These are phyloP conservation scores for Danaus plexippus DNA, from an alignment of 1,140 invertebrate species.

Conservation along the genomic window DNA sequence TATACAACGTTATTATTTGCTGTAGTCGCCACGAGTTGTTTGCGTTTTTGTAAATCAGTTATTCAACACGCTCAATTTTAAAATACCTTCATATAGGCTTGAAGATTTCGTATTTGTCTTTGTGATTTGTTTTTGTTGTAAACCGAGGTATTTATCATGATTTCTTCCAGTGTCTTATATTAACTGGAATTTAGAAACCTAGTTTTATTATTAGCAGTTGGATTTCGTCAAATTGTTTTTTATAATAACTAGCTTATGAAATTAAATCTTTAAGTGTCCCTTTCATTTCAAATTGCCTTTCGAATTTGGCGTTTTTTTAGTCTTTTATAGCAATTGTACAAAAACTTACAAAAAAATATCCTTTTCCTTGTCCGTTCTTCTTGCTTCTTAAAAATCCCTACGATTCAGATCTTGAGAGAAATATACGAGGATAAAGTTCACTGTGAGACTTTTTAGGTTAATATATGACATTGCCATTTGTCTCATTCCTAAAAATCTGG, in stretches of 20 bases:
- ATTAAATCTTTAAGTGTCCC: slow-evolving; percentile 6
- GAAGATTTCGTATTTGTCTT: slow-evolving; percentile 21
- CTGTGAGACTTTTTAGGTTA: slow-evolving; percentile 1
- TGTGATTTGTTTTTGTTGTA: slow-evolving; percentile 28
- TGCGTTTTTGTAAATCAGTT: slow-evolving; percentile 21
- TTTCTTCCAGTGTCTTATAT: slow-evolving; percentile 10
- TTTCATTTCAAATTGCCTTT: slow-evolving; percentile 3
- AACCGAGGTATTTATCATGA: slow-evolving; percentile 19
- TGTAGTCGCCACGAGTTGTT: slow-evolving; percentile 6
- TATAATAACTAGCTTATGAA: slow-evolving; percentile 21
- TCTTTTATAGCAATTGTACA: slow-evolving; percentile 11
- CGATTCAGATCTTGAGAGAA: background rate
- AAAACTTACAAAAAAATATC: slow-evolving; percentile 15
- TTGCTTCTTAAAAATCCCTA: slow-evolving; percentile 6
- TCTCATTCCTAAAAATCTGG: slow-evolving; percentile 9
- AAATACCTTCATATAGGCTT: slow-evolving; percentile 14
- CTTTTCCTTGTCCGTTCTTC: slow-evolving; percentile 5
- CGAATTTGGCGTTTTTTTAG: no score
- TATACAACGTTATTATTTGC: slow-evolving; percentile 8
- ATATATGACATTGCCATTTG: slow-evolving; percentile 8
- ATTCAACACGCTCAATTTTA: slow-evolving; percentile 25
- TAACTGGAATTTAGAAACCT: slow-evolving; percentile 18
- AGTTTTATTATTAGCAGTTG: slow-evolving; percentile 14
- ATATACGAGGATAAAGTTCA: slow-evolving; percentile 5
- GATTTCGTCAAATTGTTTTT: slow-evolving; percentile 1